Conservation (phyloP, 1,140 invertebrate genomes). For the Panagrolaimus sp. region DNA sequence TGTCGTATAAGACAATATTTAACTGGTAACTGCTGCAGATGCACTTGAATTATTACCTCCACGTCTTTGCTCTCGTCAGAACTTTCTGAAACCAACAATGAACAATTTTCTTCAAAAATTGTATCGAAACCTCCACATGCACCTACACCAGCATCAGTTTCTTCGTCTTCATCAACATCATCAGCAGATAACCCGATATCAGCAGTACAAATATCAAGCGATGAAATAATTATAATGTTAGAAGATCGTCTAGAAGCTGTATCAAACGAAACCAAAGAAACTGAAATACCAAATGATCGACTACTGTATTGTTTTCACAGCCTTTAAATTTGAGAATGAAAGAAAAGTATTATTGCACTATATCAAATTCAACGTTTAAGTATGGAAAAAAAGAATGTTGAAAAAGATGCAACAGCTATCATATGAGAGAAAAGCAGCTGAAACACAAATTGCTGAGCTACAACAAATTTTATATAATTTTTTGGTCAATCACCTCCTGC, state of each 20-base stretch:
- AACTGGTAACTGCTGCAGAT: too few relatives aligned
- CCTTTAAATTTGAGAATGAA: conserved; percentile 41
- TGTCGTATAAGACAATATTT: too few relatives aligned
- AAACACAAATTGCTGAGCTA: neutral
- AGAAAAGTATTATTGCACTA: conserved; percentile 42
- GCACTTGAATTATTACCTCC: too few relatives aligned
- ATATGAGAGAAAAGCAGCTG: neutral
- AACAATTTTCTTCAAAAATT: neutral
- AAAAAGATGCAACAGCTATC: conserved; percentile 27
- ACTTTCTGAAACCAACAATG: neutral
- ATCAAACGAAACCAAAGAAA: conserved; percentile 17
- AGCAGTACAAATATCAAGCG: too few relatives aligned
- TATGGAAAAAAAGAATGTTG: conserved; percentile 37
- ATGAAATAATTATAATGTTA: neutral
- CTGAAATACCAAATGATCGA: conserved; percentile 19
- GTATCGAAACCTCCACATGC: neutral
- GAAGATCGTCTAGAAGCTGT: conserved; percentile 12
- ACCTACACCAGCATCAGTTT: neutral
- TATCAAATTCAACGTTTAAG: conserved; percentile 38
- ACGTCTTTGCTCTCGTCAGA: too few relatives aligned
- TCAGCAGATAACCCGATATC: too few relatives aligned
- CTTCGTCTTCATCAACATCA: neutral
- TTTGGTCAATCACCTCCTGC: neutral
- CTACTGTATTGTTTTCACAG: conserved; percentile 44
- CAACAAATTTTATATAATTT: conserved; percentile 1